Conservation (phyloP, 2,113 vertebrate species). For the Ploceus nigricollis region DNA sequence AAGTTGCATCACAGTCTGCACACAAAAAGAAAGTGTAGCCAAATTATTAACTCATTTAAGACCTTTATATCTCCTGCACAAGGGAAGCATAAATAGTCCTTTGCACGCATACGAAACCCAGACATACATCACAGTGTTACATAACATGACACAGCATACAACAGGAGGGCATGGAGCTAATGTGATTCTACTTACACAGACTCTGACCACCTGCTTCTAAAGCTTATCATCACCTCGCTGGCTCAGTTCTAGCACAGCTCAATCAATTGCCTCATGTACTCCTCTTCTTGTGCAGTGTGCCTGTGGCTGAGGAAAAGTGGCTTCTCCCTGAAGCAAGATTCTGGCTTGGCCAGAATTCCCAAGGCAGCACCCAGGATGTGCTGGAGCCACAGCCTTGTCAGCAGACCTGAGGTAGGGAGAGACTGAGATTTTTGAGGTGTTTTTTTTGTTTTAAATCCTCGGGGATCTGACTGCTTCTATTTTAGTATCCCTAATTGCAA, state of each 20-base stretch:
- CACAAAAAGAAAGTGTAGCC: neutral
- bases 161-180: neutral
- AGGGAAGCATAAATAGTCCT: neutral
- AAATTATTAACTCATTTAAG: neutral
- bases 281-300: fast-evolving
- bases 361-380: neutral
- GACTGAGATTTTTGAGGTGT: neutral
- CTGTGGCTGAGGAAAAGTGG: neutral
- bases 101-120: neutral
- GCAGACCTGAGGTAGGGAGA: neutral
- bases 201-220: neutral
- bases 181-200: neutral
- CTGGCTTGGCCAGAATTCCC: neutral
- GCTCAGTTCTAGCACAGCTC: neutral
- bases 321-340: neutral
- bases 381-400: neutral
- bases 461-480: neutral
- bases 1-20: neutral
- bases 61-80: neutral
- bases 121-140: neutral
- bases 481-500: slow-evolving; percentile 12
- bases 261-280: fast-evolving
- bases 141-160: neutral
- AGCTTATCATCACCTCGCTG: neutral
- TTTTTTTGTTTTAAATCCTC: neutral